Evolutionary conservation across 2,797 vertebrate genomes (phyloP).

Genomic region (Anisognathus igniventris): DNA sequence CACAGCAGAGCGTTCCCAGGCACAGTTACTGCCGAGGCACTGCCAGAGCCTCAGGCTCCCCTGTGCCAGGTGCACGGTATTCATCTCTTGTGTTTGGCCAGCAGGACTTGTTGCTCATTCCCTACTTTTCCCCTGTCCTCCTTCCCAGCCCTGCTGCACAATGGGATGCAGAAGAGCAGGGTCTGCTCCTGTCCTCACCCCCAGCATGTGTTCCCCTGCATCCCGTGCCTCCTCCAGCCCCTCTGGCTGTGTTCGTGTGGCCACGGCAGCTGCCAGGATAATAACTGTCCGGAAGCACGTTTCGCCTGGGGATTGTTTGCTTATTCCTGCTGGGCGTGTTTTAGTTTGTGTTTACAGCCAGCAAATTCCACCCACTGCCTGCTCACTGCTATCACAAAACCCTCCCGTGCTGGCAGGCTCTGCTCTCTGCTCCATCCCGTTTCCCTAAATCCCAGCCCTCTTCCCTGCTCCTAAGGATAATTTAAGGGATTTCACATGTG

Average conservation of each 20-base stretch:
- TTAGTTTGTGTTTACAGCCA: neutral
- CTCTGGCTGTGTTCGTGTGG: fast-evolving
- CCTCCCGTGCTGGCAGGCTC: fast-evolving
- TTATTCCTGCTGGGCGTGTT: neutral
- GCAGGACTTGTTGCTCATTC: neutral
- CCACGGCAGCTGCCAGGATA: neutral
- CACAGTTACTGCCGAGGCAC: neutral
- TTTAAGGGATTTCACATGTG: neutral
- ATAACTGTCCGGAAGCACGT: fast-evolving
- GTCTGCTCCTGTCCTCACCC: neutral
- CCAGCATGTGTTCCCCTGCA: fast-evolving
- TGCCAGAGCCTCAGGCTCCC: neutral
- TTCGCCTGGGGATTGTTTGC: neutral
- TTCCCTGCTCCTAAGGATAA: neutral
- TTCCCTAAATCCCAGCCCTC: neutral
- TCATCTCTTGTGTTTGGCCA: fast-evolving
- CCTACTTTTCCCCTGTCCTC: neutral
- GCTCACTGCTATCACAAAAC: neutral
- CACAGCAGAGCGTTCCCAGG: neutral
- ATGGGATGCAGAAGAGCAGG: neutral
- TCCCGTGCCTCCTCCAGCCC: fast-evolving
- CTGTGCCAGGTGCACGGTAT: neutral
- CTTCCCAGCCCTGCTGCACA: neutral
- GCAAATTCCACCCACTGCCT: neutral
- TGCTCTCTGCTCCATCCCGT: neutral